phyloP scores from a whole-genome alignment of 2,888 invertebrate genomes.

The Tipula unca region DNA sequence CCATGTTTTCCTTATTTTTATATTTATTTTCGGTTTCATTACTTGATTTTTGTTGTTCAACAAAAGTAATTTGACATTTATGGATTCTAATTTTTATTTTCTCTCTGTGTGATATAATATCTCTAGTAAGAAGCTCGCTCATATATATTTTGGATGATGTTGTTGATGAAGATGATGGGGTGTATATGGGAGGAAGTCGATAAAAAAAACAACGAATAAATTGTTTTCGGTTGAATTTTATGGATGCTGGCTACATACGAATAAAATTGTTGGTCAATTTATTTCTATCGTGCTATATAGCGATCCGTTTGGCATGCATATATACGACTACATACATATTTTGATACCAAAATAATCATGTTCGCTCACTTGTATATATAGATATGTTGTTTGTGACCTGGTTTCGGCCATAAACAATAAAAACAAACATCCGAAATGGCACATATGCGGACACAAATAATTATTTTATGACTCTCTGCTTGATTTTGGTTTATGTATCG shows the following conservation, averaged over 20 bases:
- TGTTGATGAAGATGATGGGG: background rate
- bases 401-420: background rate
- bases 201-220: background rate
- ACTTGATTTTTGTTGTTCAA: background rate
- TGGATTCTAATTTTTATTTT: background rate
- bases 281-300: background rate
- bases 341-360: background rate
- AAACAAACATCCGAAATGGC: background rate
- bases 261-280: background rate
- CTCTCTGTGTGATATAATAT: background rate
- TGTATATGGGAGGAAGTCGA: background rate
- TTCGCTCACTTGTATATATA: background rate
- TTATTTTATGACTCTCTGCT: background rate
- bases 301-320: background rate
- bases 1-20: no score
- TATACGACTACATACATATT: background rate
- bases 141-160: background rate
- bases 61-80: background rate
- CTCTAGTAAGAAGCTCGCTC: background rate
- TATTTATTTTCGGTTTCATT: background rate
- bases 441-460: background rate
- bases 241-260: background rate
- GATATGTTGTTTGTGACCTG: background rate
- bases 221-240: background rate
- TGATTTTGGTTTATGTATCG: background rate